Conservation (phyloP, 2,797 vertebrate species). For the Trachurus trachurus region DNA sequence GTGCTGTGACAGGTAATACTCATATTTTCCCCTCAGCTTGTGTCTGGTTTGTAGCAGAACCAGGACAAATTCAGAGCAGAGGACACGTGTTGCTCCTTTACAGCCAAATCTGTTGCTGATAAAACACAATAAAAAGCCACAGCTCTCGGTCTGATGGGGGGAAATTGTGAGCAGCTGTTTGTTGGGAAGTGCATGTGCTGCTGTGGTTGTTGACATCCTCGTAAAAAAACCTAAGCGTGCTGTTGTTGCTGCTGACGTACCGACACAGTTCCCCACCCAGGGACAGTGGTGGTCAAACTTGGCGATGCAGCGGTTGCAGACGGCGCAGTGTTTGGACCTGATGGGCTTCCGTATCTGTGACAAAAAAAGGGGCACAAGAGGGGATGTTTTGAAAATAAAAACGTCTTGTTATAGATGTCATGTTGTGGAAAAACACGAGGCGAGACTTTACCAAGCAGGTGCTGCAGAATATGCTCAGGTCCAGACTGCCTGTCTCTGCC, state of each 20-base stretch:
- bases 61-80: not conserved
- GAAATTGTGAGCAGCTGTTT: not conserved
- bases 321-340: constrained; percentile 98
- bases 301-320: constrained; percentile 98
- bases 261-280: constrained; percentile 99
- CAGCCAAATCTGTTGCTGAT: constrained; percentile 14
- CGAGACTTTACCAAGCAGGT: constrained; percentile 95
- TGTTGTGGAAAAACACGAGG: constrained; percentile 26
- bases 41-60: not conserved
- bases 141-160: not conserved
- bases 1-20: too few species aligned
- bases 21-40: not conserved
- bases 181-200: not conserved
- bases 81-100: constrained; percentile 17
- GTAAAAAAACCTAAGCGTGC: not conserved
- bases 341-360: constrained; percentile 98
- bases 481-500: constrained; percentile 97
- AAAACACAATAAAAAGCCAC: constrained; percentile 6
- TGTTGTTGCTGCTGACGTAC: constrained; percentile 83
- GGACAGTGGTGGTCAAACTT: constrained; percentile 99
- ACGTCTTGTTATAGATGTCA: not conserved
- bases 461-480: constrained; percentile 99
- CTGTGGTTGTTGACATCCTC: not conserved
- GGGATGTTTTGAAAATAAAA: not conserved
- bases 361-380: not conserved